These are phyloP conservation scores for Ictalurus punctatus DNA, from an alignment of 2,113 vertebrate genomes.

Conservation along the genomic window DNA sequence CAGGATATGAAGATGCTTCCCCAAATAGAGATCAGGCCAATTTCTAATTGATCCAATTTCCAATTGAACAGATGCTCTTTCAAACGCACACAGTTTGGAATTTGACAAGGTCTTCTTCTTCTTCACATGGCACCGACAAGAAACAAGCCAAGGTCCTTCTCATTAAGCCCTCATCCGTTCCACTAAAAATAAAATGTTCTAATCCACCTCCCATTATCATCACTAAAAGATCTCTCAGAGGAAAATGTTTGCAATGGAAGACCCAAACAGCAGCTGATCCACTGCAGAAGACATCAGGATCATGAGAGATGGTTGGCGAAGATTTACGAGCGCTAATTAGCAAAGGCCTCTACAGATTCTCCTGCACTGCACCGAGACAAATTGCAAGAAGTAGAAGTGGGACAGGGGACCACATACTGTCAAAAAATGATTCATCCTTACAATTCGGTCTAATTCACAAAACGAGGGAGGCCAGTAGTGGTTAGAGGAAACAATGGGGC, in stretches of 20 bases:
- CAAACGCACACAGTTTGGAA: conserved; percentile 18
- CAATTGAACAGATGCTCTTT: conserved; percentile 3
- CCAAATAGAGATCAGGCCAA: conserved; percentile 21
- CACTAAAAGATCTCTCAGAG: neutral
- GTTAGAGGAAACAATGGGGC: conserved; percentile 36
- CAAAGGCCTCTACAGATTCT: conserved; percentile 42
- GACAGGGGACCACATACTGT: conserved; percentile 21
- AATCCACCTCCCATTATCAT: conserved; percentile 23
- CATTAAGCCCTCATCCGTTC: conserved; percentile 47
- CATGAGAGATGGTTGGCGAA: conserved; percentile 30
- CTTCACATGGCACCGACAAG: conserved; percentile 25
- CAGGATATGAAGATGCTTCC: conserved; percentile 24
- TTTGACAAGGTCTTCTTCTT: conserved; percentile 15
- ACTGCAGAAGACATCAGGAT: conserved; percentile 37
- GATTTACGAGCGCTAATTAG: conserved; percentile 55
- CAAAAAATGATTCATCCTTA: conserved; percentile 34
- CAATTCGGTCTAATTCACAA: conserved; percentile 35
- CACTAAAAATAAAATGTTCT: conserved; percentile 11
- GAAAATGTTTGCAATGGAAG: conserved; percentile 36
- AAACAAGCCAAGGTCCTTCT: conserved; percentile 45
- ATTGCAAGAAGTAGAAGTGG: conserved; percentile 35
- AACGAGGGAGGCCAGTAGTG: conserved; percentile 26
- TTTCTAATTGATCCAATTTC: conserved; percentile 9
- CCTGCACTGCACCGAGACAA: conserved; percentile 49
- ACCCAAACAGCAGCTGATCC: conserved; percentile 25